Base-by-base conservation (phyloP, 2,113 vertebrate genomes). In the Eudyptes chrysolophus region DNA sequence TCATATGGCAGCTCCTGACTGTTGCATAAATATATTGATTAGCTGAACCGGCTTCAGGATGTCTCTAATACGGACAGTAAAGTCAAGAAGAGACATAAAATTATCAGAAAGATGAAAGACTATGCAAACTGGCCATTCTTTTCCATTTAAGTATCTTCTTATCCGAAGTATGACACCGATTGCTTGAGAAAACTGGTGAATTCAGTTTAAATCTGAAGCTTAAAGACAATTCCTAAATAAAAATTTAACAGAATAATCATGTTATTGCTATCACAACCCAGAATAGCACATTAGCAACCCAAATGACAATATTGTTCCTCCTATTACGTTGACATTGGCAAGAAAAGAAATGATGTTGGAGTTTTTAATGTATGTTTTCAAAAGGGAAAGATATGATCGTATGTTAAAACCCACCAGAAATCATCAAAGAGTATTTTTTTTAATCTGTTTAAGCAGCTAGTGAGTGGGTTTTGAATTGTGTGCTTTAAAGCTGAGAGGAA, bases 11-110 rank as follows among this genome's bases (percentile, higher is more conserved):
- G 82, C 79, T 92, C 86, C 94, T 96, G 92, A 90, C 79, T 90
- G 76, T 87, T 95, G 96, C 96, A 97, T 97, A 95, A 96, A 97
- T 94, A 91, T 82, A 97, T 95, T 93, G 97, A 96, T 97, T 78
- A 90, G 83, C 72, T 86, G 83, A 96, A 93, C 92, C 1, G 15
- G 66, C 77, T 96, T 94, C 85, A 81, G 87, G 82, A 95, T 92
- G 48, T 93, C 92, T 97, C 79, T 94, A 86, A 96, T 94, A 94
- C 84, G 70, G 55, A 81, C 40, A 75, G 58, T 3, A 72, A 92
- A 70, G 1, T 42, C 58, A 93, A 76, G 46, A 44, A 81, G 81
- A 51, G 38, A 79, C 0, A 1, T 30, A 88, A 89, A 93, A 94
- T 60, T 70, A 54, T 24, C 55, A 95, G 65, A 49, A 94, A 84